These are phyloP conservation scores for Dendronephthya gigantea DNA, from an alignment of 64 coral and sea anemone genomes.

Conservation along the genomic window DNA sequence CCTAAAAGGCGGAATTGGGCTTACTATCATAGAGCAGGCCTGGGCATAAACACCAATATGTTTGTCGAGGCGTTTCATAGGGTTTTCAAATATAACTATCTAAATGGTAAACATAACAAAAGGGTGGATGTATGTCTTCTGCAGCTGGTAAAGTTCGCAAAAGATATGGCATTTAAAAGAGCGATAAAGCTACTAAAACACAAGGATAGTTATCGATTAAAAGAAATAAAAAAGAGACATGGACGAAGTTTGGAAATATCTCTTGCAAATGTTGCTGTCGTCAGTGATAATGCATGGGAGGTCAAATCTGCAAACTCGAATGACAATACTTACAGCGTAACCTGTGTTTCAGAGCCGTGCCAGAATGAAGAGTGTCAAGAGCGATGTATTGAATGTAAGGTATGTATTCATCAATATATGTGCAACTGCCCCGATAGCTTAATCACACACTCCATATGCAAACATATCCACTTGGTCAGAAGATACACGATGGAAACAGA, in stretches of 20 bases:
- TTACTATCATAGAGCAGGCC: constrained; percentile 6
- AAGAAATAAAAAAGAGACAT: background rate
- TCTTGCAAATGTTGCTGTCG: background rate
- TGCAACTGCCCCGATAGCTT: constrained; percentile 8
- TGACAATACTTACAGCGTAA: background rate
- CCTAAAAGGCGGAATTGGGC: constrained; percentile 41
- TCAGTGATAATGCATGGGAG: background rate
- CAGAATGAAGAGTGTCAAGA: background rate
- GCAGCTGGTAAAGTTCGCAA: constrained; percentile 28
- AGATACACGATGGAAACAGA: background rate
- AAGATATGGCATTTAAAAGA: constrained; percentile 35
- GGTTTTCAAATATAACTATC: constrained; percentile 41
- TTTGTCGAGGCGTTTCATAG: constrained; percentile 52
- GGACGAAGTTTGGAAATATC: constrained; percentile 3
- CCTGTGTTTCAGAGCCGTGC: background rate
- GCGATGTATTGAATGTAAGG: background rate
- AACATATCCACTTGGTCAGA: constrained; percentile 12
- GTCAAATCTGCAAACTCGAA: background rate
- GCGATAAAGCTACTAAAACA: constrained; percentile 21
- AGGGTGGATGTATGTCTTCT: constrained; percentile 31
- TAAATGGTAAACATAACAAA: constrained; percentile 45
- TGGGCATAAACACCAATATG: constrained; percentile 52
- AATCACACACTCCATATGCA: background rate
- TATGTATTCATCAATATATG: constrained; percentile 1
- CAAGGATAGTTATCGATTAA: background rate